A percentile compares a stretch with the other conserved stretches of the same genome.
These are phyloP conservation scores for Lymantria dispar DNA, from an alignment of 2,888 invertebrate genomes.

Conservation along the genomic window DNA sequence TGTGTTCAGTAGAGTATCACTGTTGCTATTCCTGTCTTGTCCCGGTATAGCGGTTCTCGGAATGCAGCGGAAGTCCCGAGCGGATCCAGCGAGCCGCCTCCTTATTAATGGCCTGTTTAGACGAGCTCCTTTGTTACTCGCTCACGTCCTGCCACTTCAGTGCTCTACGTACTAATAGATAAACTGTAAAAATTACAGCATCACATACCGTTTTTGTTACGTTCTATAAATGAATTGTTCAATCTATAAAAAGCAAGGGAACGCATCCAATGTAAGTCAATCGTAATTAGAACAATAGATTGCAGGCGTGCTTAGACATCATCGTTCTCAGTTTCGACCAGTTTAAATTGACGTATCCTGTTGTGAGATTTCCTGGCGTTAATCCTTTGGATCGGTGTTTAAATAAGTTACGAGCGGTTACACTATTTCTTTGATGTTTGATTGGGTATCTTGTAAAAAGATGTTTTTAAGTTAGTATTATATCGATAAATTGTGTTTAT, in stretches of 20 bases:
- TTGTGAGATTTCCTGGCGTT: constrained; percentile 72
- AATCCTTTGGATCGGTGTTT: constrained; percentile 61
- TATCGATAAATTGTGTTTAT: constrained; percentile 22
- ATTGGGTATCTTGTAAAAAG: constrained; percentile 42
- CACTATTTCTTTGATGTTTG: constrained; percentile 57
- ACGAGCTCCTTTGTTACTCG: constrained; percentile 76
- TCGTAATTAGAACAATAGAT: constrained; percentile 44
- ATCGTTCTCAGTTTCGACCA: constrained; percentile 63
- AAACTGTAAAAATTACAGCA: constrained; percentile 30
- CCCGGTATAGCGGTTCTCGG: constrained; percentile 70
- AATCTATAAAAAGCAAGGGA: constrained; percentile 41
- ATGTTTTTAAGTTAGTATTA: constrained; percentile 36
- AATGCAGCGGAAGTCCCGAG: constrained; percentile 75
- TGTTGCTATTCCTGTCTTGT: constrained; percentile 75
- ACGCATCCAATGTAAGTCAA: constrained; percentile 20
- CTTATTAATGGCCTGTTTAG: constrained; percentile 81
- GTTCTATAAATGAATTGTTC: constrained; percentile 11
- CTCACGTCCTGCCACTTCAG: constrained; percentile 71
- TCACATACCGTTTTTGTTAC: constrained; percentile 27
- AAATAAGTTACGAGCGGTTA: constrained; percentile 59
- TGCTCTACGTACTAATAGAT: constrained; percentile 39
- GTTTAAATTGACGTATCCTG: constrained; percentile 79
- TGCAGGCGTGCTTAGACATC: constrained; percentile 46
- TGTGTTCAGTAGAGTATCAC: constrained; percentile 48
- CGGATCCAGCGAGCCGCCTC: constrained; percentile 70